These are phyloP conservation scores for Eleginops maclovinus DNA, from an alignment of 2,113 vertebrate species.

Conservation along the genomic window DNA sequence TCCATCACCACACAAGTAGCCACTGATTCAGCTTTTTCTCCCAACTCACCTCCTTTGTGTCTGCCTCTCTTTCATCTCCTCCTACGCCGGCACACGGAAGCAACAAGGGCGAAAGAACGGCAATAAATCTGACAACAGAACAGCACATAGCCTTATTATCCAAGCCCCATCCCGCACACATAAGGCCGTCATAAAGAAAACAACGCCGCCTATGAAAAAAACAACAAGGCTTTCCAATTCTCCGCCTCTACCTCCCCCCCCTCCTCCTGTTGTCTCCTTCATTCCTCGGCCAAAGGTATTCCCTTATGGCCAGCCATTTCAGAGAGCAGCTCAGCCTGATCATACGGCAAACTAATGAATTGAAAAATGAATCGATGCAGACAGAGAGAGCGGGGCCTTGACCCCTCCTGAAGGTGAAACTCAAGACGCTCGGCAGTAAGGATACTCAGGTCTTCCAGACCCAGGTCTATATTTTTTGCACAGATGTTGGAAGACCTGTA, in stretches of 20 bases:
- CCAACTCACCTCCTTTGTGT: constrained; percentile 72
- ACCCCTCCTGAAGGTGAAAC: constrained; percentile 85
- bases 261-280: constrained; percentile 73
- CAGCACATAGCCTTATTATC: constrained; percentile 82
- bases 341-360: constrained; percentile 85
- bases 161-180: constrained; percentile 70
- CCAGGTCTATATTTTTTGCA: constrained; percentile 84
- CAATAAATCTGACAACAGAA: constrained; percentile 83
- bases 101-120: constrained; percentile 79
- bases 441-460: constrained; percentile 80
- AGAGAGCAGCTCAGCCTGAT: constrained; percentile 82
- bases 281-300: constrained; percentile 78
- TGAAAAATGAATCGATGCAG: constrained; percentile 86
- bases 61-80: constrained; percentile 61
- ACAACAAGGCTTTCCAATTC: constrained; percentile 68
- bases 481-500: constrained; percentile 81
- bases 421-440: constrained; percentile 74
- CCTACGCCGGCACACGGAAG: constrained; percentile 57
- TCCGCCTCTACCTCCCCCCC: constrained; percentile 68
- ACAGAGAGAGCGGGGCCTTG: constrained; percentile 79
- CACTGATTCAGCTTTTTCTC: constrained; percentile 54
- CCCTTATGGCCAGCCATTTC: constrained; percentile 81
- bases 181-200: constrained; percentile 74
- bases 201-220: constrained; percentile 69
- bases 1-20: constrained; percentile 64